Conservation (phyloP, 2,113 vertebrate species). For the Micromys minutus region DNA sequence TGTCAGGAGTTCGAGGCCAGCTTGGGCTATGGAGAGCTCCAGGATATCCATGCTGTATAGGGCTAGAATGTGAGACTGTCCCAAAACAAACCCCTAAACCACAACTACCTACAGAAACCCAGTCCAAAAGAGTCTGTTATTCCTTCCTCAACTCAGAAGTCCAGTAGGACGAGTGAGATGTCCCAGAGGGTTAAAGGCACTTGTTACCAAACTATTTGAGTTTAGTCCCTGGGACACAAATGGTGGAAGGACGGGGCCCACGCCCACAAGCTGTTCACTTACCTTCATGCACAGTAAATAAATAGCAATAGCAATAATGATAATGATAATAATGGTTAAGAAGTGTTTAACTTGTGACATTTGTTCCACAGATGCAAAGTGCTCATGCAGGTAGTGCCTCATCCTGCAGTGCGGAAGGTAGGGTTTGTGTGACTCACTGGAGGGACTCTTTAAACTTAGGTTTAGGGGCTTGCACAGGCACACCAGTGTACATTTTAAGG, state of each 20-base stretch:
- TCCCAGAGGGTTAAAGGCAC: no score
- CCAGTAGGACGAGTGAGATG: not conserved
- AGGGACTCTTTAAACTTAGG: not conserved
- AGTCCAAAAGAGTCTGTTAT: no score
- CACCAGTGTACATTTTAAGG: not conserved
- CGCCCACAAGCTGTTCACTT: not conserved
- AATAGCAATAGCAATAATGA: not conserved
- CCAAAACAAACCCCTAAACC: not conserved
- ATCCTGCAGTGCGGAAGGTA: not conserved
- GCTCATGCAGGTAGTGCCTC: not conserved
- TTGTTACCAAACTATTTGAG: not conserved
- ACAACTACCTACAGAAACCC: not conserved
- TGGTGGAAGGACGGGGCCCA: not conserved
- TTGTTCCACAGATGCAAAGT: not conserved
- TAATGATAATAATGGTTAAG: not conserved
- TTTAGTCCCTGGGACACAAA: not conserved
- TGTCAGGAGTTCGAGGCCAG: not conserved
- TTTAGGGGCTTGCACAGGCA: not conserved
- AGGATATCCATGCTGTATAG: not conserved
- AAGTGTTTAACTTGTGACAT: not conserved
- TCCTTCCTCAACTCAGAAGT: not conserved
- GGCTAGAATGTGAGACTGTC: not conserved
- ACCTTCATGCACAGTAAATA: not conserved
- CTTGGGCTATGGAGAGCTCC: not conserved
- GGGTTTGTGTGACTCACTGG: not conserved